These are phyloP conservation scores for Eremophila alpestris DNA, from an alignment of 2,797 vertebrate species.

Conservation along the genomic window DNA sequence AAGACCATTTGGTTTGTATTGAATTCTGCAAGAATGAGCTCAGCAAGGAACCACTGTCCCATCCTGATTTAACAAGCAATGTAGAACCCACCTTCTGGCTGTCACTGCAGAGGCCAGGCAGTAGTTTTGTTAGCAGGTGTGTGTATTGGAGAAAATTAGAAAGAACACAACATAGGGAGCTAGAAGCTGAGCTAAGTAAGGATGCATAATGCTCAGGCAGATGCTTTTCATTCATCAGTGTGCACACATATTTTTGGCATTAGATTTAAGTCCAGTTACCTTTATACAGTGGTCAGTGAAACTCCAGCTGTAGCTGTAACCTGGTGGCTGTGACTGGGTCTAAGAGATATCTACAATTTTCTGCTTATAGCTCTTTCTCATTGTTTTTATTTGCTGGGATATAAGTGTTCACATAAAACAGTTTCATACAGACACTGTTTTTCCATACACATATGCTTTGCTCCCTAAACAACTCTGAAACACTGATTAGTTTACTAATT, in stretches of 20 bases:
- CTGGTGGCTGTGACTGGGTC: fast-evolving
- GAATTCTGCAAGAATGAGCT: not conserved
- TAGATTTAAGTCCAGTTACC: not conserved
- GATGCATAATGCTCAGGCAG: not conserved
- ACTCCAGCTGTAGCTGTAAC: not conserved
- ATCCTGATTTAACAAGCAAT: not conserved
- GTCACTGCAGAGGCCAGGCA: not conserved
- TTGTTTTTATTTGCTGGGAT: not conserved
- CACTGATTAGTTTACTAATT: not conserved
- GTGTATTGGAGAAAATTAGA: not conserved
- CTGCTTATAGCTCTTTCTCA: not conserved
- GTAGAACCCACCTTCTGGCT: not conserved
- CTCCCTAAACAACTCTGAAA: not conserved
- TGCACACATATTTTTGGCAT: not conserved
- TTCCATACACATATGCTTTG: not conserved
- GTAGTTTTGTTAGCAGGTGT: not conserved
- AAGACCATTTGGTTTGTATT: not conserved
- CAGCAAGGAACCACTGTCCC: not conserved
- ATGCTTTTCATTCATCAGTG: not conserved
- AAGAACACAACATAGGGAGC: not conserved
- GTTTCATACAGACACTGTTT: not conserved
- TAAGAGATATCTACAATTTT: not conserved
- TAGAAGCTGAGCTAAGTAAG: not conserved
- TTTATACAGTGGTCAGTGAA: not conserved
- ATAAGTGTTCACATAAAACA: not conserved